Percentiles rank a stretch among this genome's conserved stretches.
Evolutionary conservation across 2,797 vertebrate genomes (phyloP).

Genomic region (Florisuga fusca): DNA sequence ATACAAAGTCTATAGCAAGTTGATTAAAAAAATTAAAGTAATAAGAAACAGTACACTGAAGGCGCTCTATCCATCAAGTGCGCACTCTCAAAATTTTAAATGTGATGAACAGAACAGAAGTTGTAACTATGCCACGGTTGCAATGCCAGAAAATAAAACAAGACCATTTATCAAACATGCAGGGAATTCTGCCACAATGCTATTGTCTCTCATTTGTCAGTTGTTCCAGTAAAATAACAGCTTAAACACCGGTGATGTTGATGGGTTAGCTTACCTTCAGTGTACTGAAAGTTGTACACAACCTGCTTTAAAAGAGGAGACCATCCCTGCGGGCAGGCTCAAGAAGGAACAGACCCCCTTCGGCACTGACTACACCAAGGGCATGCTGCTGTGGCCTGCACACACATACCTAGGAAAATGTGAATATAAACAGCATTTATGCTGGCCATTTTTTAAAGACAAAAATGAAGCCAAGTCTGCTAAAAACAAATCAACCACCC

Average conservation of each 20-base stretch:
- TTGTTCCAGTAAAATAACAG: slow-evolving; percentile 81
- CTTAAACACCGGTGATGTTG: slow-evolving; percentile 85
- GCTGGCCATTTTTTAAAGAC: slow-evolving; percentile 86
- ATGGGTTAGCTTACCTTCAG: slow-evolving; percentile 94
- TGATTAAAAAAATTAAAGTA: slow-evolving; percentile 80
- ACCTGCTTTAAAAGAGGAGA: slow-evolving; percentile 93
- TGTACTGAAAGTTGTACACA: slow-evolving; percentile 93
- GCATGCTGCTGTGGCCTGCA: slow-evolving; percentile 90
- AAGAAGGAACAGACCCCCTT: slow-evolving; percentile 90
- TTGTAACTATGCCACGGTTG: slow-evolving; percentile 79
- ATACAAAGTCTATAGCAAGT: slow-evolving; percentile 86
- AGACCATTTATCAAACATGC: slow-evolving; percentile 85
- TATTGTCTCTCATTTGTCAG: slow-evolving; percentile 79
- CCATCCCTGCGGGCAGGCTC: slow-evolving; percentile 91
- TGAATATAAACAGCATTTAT: slow-evolving; percentile 94
- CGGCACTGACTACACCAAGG: slow-evolving; percentile 91
- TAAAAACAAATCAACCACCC: slow-evolving; percentile 86
- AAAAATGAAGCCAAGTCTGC: slow-evolving; percentile 87
- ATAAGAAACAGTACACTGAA: slow-evolving; percentile 92
- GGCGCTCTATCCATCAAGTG: slow-evolving; percentile 86
- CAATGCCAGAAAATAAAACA: slow-evolving; percentile 82
- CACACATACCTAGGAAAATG: slow-evolving; percentile 92
- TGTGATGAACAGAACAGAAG: slow-evolving; percentile 81
- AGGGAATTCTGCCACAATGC: slow-evolving; percentile 82
- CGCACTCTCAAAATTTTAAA: slow-evolving; percentile 73